Conservation (phyloP, 2,888 invertebrate genomes). For the Caenorhabditis sp. region DNA sequence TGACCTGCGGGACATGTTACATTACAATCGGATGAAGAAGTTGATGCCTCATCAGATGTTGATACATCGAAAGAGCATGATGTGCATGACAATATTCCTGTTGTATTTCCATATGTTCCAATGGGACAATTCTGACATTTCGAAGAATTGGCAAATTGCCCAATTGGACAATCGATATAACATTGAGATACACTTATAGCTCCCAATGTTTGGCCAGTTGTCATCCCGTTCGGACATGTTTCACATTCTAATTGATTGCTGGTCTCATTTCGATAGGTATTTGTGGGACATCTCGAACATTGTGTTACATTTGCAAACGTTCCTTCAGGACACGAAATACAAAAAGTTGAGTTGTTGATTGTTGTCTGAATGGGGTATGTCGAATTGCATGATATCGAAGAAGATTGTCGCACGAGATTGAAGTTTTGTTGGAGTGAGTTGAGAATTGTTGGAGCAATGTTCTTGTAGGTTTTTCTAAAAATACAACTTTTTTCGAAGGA, state of each 20-base stretch:
- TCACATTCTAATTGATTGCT: conserved; percentile 7
- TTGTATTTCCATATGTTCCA: conserved; percentile 13
- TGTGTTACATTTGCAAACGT: conserved; percentile 20
- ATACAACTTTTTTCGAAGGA: neutral
- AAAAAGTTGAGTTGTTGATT: neutral
- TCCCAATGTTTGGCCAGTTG: conserved; percentile 13
- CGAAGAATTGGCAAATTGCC: conserved; percentile 8
- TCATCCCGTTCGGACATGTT: conserved; percentile 13
- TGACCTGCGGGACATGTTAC: conserved; percentile 18
- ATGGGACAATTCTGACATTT: conserved; percentile 14
- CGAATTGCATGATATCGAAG: conserved; percentile 7
- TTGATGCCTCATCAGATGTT: conserved; percentile 13
- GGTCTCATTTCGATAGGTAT: conserved; percentile 13
- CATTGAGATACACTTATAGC: conserved; percentile 20
- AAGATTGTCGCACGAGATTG: conserved; percentile 10
- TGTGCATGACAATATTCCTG: conserved; percentile 12
- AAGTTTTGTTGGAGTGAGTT: conserved; percentile 11
- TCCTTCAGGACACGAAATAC: conserved; percentile 15
- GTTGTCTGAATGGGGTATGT: neutral
- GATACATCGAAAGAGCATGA: conserved; percentile 23
- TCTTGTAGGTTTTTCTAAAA: conserved; percentile 14
- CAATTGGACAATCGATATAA: conserved; percentile 16
- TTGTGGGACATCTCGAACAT: conserved; percentile 14
- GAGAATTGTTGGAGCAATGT: neutral
- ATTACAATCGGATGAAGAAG: conserved; percentile 7